phyloP scores from a whole-genome alignment of 1,140 invertebrate species.

The Tetranychus cinnabarinus region DNA sequence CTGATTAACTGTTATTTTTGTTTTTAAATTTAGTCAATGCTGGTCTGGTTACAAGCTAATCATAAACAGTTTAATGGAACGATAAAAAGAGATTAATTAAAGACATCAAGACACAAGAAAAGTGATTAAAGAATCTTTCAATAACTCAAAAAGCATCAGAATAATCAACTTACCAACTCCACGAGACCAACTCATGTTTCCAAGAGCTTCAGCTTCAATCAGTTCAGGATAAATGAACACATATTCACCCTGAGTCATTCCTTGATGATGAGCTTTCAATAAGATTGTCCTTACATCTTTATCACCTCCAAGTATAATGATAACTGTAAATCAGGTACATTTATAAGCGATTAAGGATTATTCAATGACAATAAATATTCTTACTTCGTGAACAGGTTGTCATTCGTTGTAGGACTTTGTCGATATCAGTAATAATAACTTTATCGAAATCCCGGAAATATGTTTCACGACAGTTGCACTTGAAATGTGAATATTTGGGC shows the following conservation, averaged over 20 bases:
- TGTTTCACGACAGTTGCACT: conserved; percentile 8
- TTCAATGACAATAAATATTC: not conserved
- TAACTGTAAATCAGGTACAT: conserved; percentile 5
- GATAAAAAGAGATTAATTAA: no score
- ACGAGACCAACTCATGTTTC: conserved; percentile 12
- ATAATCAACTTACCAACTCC: conserved; percentile 10
- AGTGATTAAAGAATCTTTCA: no score
- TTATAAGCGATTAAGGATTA: not conserved
- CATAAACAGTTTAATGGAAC: no score
- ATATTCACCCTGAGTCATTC: conserved; percentile 91
- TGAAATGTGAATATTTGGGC: not conserved
- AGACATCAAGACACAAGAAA: no score
- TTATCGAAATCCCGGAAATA: conserved; percentile 11
- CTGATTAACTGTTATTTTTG: no score
- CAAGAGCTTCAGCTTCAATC: conserved; percentile 39
- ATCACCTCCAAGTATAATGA: conserved; percentile 14
- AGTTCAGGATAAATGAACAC: conserved; percentile 93
- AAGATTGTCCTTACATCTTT: conserved; percentile 51
- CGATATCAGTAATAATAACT: conserved; percentile 10
- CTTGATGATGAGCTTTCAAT: conserved; percentile 67
- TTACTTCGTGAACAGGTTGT: conserved; percentile 12
- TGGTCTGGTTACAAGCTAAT: no score
- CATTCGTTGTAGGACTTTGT: conserved; percentile 9
- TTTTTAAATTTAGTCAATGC: no score
- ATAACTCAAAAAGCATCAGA: not conserved